phyloP scores from a whole-genome alignment of 2,797 vertebrate species.

The Setipinna tenuifilis region DNA sequence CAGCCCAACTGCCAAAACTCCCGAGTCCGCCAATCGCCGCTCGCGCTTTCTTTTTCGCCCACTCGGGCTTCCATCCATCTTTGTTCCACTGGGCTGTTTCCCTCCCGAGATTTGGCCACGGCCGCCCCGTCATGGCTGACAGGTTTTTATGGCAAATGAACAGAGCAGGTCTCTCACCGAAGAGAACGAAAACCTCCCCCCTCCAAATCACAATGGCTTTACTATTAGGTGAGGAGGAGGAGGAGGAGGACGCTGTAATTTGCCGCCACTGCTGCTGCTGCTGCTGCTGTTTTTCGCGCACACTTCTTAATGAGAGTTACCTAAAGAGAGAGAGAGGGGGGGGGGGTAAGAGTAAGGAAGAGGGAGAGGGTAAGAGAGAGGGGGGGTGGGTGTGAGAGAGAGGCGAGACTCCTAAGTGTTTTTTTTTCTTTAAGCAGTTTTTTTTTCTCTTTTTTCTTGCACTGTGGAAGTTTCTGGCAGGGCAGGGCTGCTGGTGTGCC shows the following conservation, averaged over 20 bases:
- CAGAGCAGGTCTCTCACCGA: conserved; percentile 24
- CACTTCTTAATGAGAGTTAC: neutral
- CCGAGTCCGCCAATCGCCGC: neutral
- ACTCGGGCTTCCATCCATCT: neutral
- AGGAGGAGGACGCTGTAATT: neutral
- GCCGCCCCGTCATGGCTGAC: neutral
- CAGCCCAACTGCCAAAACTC: conserved; percentile 40
- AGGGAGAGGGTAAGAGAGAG: no score
- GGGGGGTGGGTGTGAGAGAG: neutral
- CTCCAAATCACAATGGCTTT: conserved; percentile 25
- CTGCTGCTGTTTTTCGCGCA: neutral
- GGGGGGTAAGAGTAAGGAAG: no score
- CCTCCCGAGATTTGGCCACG: neutral
- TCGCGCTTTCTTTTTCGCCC: neutral
- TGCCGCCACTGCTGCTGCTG: neutral
- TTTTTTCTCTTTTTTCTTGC: neutral
- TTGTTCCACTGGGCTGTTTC: conserved; percentile 22
- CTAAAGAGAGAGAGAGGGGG: neutral
- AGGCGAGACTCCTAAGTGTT: neutral
- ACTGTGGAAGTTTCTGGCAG: neutral
- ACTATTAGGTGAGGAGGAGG: neutral
- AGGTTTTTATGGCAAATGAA: conserved; percentile 3
- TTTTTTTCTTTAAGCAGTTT: neutral
- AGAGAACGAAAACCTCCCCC: conserved; percentile 11
- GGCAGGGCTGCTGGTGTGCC: neutral